phyloP scores from a whole-genome alignment of 2,797 vertebrate genomes.

The Scolopax rusticola region DNA sequence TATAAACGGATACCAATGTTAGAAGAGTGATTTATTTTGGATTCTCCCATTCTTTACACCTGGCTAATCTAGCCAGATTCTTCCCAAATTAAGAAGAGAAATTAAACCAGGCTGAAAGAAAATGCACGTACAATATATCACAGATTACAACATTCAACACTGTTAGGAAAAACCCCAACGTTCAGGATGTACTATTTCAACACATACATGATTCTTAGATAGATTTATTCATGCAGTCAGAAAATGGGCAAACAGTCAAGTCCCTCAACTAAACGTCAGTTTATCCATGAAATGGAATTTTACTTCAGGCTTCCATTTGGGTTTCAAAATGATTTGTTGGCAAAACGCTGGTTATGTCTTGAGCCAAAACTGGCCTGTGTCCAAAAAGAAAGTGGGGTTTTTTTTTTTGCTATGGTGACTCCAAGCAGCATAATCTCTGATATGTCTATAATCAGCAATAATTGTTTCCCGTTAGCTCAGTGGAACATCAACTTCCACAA shows the following conservation, averaged over 20 bases:
- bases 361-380: conserved; percentile 38
- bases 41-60: neutral
- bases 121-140: neutral
- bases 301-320: conserved; percentile 20
- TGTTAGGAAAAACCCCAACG: neutral
- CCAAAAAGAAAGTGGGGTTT: conserved; percentile 44
- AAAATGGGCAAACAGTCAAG: neutral
- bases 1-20: neutral
- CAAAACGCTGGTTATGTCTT: conserved; percentile 34
- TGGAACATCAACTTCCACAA: conserved; percentile 48
- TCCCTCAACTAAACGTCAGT: neutral
- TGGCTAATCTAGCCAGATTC: conserved; percentile 32
- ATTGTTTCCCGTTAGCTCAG: conserved; percentile 46
- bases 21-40: neutral
- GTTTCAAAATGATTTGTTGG: conserved; percentile 50
- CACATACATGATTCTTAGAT: neutral
- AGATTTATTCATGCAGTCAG: neutral
- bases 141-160: conserved; percentile 11
- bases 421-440: conserved; percentile 48
- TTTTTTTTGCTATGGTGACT: conserved; percentile 36
- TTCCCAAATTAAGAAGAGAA: conserved; percentile 6
- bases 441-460: conserved; percentile 46
- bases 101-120: neutral
- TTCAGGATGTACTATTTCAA: neutral
- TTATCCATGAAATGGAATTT: conserved; percentile 34